Evolutionary conservation across 1,140 invertebrate genomes (phyloP), one percentile per base, ranked within the genome.

Genomic region (Nasonia vitripennis): DNA sequence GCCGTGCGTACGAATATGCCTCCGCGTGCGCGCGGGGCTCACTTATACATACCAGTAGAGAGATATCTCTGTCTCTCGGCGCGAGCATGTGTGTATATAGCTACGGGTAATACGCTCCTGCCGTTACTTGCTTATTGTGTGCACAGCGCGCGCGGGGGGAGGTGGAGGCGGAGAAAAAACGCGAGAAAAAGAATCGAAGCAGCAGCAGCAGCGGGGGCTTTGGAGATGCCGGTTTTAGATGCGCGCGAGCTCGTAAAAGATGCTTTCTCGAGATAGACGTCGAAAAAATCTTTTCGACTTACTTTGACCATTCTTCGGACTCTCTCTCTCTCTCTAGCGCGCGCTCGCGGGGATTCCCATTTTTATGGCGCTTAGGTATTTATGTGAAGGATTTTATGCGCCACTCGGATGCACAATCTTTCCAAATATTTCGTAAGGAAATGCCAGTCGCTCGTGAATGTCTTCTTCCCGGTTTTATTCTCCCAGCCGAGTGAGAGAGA

Each of bases 201-300:
- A 62, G 17, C 1, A 73, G 27, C 10, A 55, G 37, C 20, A 23
- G 34, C 12, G 71, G 48, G 23, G 71, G 6, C 34, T 80, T 80
- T 6, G 27, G 71, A 83, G 71, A 77, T 77, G 81, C 81, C 48
- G 81, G 55, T 62, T 83, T 41, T 77, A 51, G 81, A 77, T 77
- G 20, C 55, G 48, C 48, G 55, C 51, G 51, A 75, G 48, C 51
- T 77, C 81, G 73, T 75, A 75, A 77, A 83, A 75, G 70, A 82
- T 48, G 71, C 11, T 27, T 77, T 41, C 68, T 51, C 23, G 41
- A 83, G 71, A 84, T 71, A 34, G 37, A 34, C 4, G 78, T 84
- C 75, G 23, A 77, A 83, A 77, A 77, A 68, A 77, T 83, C 73
- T 48, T 77, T 77, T 62, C 74, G 74, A 84, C 55, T 84, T 77